Conservation (phyloP, 2,113 vertebrate genomes). For the Nibea albiflora region DNA sequence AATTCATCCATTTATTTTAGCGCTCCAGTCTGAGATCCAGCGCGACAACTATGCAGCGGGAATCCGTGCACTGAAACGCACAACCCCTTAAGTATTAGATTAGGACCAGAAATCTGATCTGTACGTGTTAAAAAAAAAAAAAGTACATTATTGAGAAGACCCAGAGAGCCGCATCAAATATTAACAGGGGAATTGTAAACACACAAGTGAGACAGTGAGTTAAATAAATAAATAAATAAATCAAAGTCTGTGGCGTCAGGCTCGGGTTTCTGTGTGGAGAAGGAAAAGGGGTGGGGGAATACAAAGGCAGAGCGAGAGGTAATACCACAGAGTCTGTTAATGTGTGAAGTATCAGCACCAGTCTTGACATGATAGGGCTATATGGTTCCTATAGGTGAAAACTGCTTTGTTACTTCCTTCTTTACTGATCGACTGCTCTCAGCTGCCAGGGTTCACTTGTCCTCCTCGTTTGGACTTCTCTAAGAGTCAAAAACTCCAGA, state of each 20-base stretch:
- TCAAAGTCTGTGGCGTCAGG: conserved; percentile 24
- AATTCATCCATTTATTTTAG: conserved; percentile 27
- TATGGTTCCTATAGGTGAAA: conserved; percentile 1
- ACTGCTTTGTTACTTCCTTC: not conserved
- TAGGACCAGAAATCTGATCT: conserved; percentile 26
- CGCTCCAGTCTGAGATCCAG: conserved; percentile 19
- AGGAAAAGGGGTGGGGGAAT: conserved; percentile 13
- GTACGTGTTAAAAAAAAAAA: conserved; percentile 47
- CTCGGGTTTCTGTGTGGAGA: conserved; percentile 41
- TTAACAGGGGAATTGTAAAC: conserved; percentile 73
- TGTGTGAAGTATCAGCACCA: conserved; percentile 30
- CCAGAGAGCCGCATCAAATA: conserved; percentile 69
- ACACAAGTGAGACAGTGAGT: conserved; percentile 10
- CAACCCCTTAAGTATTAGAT: not conserved
- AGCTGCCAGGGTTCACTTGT: no score
- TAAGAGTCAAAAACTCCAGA: not conserved
- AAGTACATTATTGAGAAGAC: conserved; percentile 28
- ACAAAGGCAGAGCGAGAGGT: conserved; percentile 9
- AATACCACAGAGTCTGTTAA: conserved; percentile 17
- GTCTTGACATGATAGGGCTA: not conserved
- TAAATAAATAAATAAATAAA: conserved; percentile 55
- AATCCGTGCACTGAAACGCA: not conserved
- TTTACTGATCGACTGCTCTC: not conserved
- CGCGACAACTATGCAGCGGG: not conserved
- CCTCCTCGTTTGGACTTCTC: not conserved